Evolutionary conservation across 2,888 invertebrate genomes (phyloP).

Genomic region (Osmoderma eremita): DNA sequence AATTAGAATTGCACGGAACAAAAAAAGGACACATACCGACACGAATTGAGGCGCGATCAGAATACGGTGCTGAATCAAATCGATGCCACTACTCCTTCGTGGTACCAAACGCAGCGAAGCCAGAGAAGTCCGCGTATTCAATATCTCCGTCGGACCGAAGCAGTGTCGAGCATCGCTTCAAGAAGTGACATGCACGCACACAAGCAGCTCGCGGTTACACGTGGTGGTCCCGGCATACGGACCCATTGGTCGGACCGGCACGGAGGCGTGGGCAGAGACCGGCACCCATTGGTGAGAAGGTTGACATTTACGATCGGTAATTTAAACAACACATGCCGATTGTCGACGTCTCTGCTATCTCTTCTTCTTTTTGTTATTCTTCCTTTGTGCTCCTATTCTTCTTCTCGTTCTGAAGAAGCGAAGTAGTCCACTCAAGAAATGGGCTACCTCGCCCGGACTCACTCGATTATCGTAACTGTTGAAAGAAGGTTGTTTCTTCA

Average conservation of each 20-base stretch:
- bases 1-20: too few species aligned
- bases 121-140: slow-evolving; percentile 44
- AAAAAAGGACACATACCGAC: slow-evolving; percentile 40
- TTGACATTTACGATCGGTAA: slow-evolving; percentile 47
- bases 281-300: slow-evolving; percentile 49
- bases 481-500: too few species aligned
- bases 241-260: slow-evolving; percentile 55
- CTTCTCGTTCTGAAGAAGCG: not conserved
- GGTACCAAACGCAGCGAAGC: slow-evolving; percentile 18
- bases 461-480: too few species aligned
- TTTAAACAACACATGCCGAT: slow-evolving; percentile 49
- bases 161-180: not conserved
- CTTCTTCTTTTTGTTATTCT: slow-evolving; percentile 14
- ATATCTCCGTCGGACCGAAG: slow-evolving; percentile 25
- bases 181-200: slow-evolving; percentile 44
- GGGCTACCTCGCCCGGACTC: too few species aligned
- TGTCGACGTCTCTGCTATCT: slow-evolving; percentile 43
- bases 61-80: slow-evolving; percentile 49
- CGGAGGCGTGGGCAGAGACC: slow-evolving; percentile 53
- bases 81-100: slow-evolving; percentile 46
- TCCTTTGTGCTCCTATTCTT: not conserved
- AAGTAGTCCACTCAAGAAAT: not conserved
- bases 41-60: slow-evolving; percentile 47
- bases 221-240: slow-evolving; percentile 44
- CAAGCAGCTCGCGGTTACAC: slow-evolving; percentile 30